phyloP scores from a whole-genome alignment of 2,888 invertebrate genomes.

The Cataglyphis livida region DNA sequence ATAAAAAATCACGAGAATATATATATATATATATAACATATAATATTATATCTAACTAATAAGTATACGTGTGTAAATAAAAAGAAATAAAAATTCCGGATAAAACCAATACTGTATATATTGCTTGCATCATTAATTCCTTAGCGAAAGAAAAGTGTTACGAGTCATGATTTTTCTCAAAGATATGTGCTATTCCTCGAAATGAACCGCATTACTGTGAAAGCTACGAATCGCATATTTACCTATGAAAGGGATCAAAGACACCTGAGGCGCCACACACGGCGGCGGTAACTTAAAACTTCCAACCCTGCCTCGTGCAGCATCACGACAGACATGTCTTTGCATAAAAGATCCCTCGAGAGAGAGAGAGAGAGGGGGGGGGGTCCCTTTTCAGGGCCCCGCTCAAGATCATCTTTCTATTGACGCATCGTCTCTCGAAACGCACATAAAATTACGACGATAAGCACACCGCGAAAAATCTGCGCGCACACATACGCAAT shows the following conservation, averaged over 20 bases:
- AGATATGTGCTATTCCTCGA: slow-evolving; percentile 6
- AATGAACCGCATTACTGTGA: slow-evolving; percentile 53
- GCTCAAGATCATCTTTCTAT: slow-evolving; percentile 83
- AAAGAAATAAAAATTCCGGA: not conserved
- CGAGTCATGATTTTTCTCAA: not conserved
- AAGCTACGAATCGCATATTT: slow-evolving; percentile 79
- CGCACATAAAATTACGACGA: slow-evolving; percentile 68
- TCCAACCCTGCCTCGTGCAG: slow-evolving; percentile 65
- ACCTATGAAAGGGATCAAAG: slow-evolving; percentile 82
- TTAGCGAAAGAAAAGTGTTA: not conserved
- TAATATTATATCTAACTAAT: not conserved
- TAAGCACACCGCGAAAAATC: slow-evolving; percentile 47
- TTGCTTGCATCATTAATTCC: not conserved
- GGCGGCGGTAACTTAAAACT: slow-evolving; percentile 83
- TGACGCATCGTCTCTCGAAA: slow-evolving; percentile 75
- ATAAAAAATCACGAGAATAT: not conserved
- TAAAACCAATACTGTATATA: not conserved
- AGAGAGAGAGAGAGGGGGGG: slow-evolving; percentile 58
- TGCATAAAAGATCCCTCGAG: slow-evolving; percentile 76
- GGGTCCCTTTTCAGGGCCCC: slow-evolving; percentile 69
- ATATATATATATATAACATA: no score
- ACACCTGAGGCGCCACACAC: slow-evolving; percentile 85
- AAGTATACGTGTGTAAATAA: not conserved
- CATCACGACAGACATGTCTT: slow-evolving; percentile 82
- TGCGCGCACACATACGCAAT: not conserved